phyloP scores from a whole-genome alignment of 2,888 invertebrate genomes.

The Villa cingulata region DNA sequence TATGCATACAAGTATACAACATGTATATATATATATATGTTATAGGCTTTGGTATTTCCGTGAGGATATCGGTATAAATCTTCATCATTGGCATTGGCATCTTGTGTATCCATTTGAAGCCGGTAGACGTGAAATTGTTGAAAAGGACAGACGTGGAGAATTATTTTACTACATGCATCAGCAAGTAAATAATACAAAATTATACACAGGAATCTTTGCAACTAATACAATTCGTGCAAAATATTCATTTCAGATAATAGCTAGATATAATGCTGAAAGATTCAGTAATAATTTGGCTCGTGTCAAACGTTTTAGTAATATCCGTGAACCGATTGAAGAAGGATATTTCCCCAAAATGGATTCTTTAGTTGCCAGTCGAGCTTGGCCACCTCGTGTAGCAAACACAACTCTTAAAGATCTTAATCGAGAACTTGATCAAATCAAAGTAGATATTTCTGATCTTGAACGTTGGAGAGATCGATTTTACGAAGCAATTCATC shows the following conservation, averaged over 20 bases:
- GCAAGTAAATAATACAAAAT: slow-evolving; percentile 34
- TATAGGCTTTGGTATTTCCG: slow-evolving; percentile 54
- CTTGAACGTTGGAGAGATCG: slow-evolving; percentile 59
- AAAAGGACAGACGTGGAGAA: slow-evolving; percentile 61
- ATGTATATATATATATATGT: no score
- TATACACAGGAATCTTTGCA: no score
- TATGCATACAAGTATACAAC: no score
- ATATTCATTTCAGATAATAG: slow-evolving; percentile 13
- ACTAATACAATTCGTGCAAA: no score
- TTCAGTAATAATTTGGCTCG: slow-evolving; percentile 51
- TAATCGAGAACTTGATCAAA: slow-evolving; percentile 48
- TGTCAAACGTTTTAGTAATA: slow-evolving; percentile 45
- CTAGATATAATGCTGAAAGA: slow-evolving; percentile 57
- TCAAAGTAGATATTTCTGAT: slow-evolving; percentile 49
- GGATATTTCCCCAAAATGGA: slow-evolving; percentile 71
- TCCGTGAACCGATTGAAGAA: slow-evolving; percentile 52
- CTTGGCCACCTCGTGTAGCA: slow-evolving; percentile 53
- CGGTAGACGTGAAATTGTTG: slow-evolving; percentile 39
- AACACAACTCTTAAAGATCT: slow-evolving; percentile 43
- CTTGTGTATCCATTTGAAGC: slow-evolving; percentile 63
- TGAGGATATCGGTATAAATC: slow-evolving; percentile 40
- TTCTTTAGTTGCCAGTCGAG: slow-evolving; percentile 53
- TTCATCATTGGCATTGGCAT: slow-evolving; percentile 46
- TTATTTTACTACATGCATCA: slow-evolving; percentile 68
- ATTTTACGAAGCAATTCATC: slow-evolving; percentile 51